phyloP scores from a whole-genome alignment of 2,113 vertebrate species.

The Emydura subglobosa region DNA sequence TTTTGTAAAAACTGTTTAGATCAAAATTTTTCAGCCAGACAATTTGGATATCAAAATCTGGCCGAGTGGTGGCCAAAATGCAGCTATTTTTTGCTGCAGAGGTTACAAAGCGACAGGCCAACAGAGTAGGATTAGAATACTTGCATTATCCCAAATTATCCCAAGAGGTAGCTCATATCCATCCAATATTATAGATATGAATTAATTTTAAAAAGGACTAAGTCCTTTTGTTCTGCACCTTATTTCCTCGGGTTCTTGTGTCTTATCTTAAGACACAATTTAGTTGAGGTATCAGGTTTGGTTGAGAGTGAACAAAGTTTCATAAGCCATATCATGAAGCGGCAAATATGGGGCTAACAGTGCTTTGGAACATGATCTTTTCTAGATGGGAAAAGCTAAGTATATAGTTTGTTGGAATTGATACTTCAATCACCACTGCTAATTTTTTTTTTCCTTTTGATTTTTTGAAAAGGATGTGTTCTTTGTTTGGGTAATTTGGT shows the following conservation, averaged over 20 bases:
- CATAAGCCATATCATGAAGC: background rate
- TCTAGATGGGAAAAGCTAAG: background rate
- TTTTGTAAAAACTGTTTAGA: background rate
- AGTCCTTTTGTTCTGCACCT: background rate
- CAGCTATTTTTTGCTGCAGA: background rate
- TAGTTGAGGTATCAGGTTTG: background rate
- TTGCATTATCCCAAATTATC: background rate
- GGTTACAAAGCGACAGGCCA: background rate
- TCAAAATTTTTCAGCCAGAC: background rate
- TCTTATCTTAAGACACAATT: background rate
- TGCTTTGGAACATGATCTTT: slow-evolving; percentile 17
- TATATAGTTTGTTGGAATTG: background rate
- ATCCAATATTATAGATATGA: background rate
- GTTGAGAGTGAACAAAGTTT: slow-evolving; percentile 3
- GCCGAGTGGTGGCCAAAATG: background rate
- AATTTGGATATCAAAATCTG: too few species aligned
- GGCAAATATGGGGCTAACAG: background rate
- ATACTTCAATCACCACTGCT: background rate
- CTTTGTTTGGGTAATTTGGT: background rate
- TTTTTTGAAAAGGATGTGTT: background rate
- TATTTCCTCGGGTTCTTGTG: background rate
- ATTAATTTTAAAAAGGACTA: too few species aligned
- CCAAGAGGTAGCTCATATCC: background rate
- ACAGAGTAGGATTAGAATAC: background rate
- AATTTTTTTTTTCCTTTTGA: background rate